A percentile compares a stretch with the other conserved stretches of the same genome.
These are phyloP conservation scores for Anolis sagrei DNA, from an alignment of 2,113 vertebrate genomes.

Conservation along the genomic window DNA sequence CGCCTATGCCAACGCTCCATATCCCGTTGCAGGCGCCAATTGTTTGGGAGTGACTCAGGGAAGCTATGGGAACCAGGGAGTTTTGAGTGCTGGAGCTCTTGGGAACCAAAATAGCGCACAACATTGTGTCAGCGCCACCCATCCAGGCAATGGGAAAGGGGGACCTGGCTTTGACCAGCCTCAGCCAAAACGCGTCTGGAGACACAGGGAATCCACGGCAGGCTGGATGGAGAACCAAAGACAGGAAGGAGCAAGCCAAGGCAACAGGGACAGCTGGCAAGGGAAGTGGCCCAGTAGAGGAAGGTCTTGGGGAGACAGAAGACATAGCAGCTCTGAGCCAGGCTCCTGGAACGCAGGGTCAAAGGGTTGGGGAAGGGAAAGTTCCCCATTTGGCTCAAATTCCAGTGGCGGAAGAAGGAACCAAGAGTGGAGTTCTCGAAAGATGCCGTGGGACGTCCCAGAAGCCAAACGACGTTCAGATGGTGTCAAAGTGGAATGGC, in stretches of 20 bases:
- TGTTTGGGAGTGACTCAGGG: not conserved
- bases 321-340: not conserved
- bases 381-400: not conserved
- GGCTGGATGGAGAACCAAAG: not conserved
- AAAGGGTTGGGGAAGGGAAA: not conserved
- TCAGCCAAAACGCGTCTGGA: not conserved
- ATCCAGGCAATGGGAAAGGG: not conserved
- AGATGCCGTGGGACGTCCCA: not conserved
- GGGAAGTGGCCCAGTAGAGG: not conserved
- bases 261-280: not conserved
- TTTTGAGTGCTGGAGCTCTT: not conserved
- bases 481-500: not conserved
- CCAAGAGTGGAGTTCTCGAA: not conserved
- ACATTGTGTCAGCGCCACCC: too few species aligned
- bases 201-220: not conserved
- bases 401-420: not conserved
- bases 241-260: not conserved
- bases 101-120: not conserved
- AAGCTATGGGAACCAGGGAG: not conserved
- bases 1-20: accelerated
- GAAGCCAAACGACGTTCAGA: conserved; percentile 18
- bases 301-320: not conserved
- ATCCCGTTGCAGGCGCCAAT: too few species aligned
- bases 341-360: not conserved
- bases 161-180: too few species aligned